Evolutionary conservation across 2,113 vertebrate species (phyloP).

Genomic region (Ondatra zibethicus): DNA sequence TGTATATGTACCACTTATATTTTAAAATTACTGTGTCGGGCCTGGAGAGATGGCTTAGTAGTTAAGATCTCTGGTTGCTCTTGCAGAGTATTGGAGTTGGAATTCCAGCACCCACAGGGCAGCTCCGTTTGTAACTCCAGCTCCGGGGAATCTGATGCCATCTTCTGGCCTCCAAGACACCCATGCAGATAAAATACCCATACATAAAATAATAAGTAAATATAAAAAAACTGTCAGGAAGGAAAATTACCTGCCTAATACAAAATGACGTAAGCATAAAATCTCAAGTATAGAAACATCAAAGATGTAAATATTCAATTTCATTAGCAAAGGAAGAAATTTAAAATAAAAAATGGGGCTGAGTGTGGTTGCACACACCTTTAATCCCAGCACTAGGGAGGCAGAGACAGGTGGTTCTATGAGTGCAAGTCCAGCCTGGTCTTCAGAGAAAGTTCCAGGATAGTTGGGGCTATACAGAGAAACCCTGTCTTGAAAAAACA

Average conservation of each 20-base stretch:
- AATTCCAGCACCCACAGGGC: background rate
- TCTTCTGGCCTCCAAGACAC: background rate
- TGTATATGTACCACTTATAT: background rate
- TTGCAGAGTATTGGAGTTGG: background rate
- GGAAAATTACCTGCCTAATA: background rate
- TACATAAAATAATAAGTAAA: background rate
- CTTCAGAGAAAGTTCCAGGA: background rate
- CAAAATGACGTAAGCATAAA: background rate
- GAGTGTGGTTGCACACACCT: background rate
- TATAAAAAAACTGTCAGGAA: background rate
- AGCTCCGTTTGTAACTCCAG: background rate
- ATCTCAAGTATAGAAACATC: background rate
- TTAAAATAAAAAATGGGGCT: background rate
- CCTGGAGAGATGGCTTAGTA: background rate
- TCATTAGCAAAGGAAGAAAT: constrained; percentile 39
- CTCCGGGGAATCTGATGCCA: background rate
- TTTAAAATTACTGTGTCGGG: background rate
- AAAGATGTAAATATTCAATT: background rate
- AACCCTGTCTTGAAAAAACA: background rate
- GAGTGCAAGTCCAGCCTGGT: background rate
- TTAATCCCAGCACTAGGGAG: background rate
- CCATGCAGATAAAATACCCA: background rate
- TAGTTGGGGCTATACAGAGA: background rate
- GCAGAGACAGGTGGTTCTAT: background rate
- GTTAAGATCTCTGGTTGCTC: background rate